Evolutionary conservation across 2,797 vertebrate species (phyloP).

Genomic region (Sebastes glaucus): DNA sequence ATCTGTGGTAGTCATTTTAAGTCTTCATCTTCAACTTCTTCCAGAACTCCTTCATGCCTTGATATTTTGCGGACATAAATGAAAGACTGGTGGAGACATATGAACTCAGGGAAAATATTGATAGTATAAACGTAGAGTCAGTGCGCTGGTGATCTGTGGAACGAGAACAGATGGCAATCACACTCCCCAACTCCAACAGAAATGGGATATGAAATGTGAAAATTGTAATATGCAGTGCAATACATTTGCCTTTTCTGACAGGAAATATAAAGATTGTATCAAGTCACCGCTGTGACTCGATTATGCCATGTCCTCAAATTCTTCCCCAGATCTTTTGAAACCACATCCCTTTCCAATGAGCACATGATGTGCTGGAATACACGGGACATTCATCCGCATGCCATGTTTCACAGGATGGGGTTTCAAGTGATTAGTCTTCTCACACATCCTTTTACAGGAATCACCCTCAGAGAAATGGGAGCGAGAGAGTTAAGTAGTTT

Average conservation of each 20-base stretch:
- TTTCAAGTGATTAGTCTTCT: conserved; percentile 63
- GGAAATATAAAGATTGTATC: conserved; percentile 65
- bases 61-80: conserved; percentile 59
- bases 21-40: conserved; percentile 48
- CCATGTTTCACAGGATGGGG: conserved; percentile 61
- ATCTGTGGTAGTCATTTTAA: conserved; percentile 68
- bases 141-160: conserved; percentile 30
- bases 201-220: conserved; percentile 35
- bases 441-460: conserved; percentile 73
- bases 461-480: conserved; percentile 43
- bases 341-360: conserved; percentile 71
- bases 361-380: conserved; percentile 59
- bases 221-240: conserved; percentile 30
- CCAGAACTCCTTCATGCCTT: conserved; percentile 32
- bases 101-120: conserved; percentile 66
- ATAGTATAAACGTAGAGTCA: conserved; percentile 48
- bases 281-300: conserved; percentile 41
- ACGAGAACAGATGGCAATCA: conserved; percentile 55
- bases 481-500: conserved; percentile 45
- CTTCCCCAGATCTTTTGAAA: conserved; percentile 48
- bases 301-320: conserved; percentile 55
- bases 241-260: conserved; percentile 38
- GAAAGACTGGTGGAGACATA: conserved; percentile 39
- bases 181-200: neutral
- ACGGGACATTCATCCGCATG: conserved; percentile 51